Evolutionary conservation across 2,113 vertebrate genomes (phyloP), one percentile per base, ranked within the genome.

Genomic region (Macrotis lagotis): DNA sequence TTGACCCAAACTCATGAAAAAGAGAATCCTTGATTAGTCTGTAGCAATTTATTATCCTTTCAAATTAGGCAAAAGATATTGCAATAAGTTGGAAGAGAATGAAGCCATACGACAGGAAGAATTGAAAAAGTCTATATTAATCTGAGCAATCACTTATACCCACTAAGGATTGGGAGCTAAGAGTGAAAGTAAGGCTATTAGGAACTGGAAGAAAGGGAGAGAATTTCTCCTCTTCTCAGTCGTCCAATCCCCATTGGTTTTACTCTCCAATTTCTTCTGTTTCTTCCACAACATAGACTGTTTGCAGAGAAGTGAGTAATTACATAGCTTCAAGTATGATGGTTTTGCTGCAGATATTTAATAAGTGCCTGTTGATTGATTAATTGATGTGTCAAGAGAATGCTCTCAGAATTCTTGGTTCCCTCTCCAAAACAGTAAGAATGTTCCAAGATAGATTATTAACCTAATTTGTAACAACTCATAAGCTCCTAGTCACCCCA

Each of bases 401-500:
- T 24, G 66, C 66, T 83, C 19, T 83, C 66, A 44, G n/a, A 83
- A 44, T 83, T 83, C 66, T 83, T 83, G 66, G 19, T 83, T 83
- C 66, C 44, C n/a, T 83, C 37, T 83, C 66, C 66, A 83, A 83
- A 83, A n/a, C 66, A 83, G 16, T 24, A 83, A 83, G 66, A 24
- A 83, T 83, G n/a, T 83, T 83, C 66, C 66, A 83, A 83, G 66
- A 83, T 83, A 83, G n/a, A 83, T 83, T 83, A 83, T 83, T 83
- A 83, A 83, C 19, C 66, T 83, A 83, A 83, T 83, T 83, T 44
- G 66, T 44, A 83, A 44, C n/a, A 83, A 83, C 66, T 44, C 6
- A 24, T 44, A 44, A 83, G n/a, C 66, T 83, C 66, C 66, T 83
- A 83, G 66, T 83, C n/a, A 83, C n/a, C 66, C 66, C 66, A 83